Percentiles rank a stretch among this genome's conserved stretches.
These are phyloP conservation scores for Mastigias papua DNA, from an alignment of 30 jellyfish, hydroid and myxozoan genomes.

Conservation along the genomic window DNA sequence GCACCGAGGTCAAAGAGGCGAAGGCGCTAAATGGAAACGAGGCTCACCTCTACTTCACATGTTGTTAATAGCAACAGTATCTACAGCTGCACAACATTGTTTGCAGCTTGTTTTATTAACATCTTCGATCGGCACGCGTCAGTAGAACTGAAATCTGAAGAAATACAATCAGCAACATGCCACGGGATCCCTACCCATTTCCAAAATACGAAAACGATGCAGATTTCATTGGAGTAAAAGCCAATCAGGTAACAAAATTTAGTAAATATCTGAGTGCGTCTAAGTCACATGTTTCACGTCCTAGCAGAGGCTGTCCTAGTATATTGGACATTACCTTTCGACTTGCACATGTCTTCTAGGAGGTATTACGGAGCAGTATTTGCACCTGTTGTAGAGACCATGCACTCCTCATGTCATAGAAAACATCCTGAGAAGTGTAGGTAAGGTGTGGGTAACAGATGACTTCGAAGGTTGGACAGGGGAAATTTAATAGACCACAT, in stretches of 20 bases:
- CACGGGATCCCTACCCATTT: slow-evolving; percentile 92
- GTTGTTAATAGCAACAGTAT: slow-evolving; percentile 48
- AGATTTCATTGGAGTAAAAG: slow-evolving; percentile 69
- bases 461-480: no score
- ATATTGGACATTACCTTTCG: no score
- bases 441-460: no score
- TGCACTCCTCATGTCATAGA: no score
- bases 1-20: no score
- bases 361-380: no score
- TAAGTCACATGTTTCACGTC: neutral
- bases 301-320: no score
- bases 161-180: slow-evolving; percentile 53
- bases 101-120: neutral
- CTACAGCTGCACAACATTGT: slow-evolving; percentile 11
- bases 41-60: slow-evolving; percentile 31
- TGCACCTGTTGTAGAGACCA: no score
- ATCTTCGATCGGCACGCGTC: neutral
- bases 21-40: neutral
- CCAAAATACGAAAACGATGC: slow-evolving; percentile 87
- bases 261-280: neutral
- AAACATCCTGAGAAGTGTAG: no score
- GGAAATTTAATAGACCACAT: no score
- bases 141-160: neutral
- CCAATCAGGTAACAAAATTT: neutral
- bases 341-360: no score